Percentiles rank a stretch among this genome's conserved stretches.
Evolutionary conservation across 23 tunicate species (phyloP).

Genomic region (Phallusia fumigata): DNA sequence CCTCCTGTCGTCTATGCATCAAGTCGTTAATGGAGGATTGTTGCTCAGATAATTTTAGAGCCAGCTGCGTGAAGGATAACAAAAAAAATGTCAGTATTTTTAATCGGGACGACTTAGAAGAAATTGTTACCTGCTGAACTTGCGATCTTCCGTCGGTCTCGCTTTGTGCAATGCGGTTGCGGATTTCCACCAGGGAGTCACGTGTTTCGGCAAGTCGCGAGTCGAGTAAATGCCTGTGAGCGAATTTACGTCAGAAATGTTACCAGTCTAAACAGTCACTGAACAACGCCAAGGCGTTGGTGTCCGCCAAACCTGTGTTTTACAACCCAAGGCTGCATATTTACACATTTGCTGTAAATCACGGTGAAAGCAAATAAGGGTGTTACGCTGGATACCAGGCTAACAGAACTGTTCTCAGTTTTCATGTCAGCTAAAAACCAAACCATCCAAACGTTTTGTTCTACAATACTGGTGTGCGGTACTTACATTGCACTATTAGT

Average conservation of each 20-base stretch:
- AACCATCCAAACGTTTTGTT: too few relatives aligned
- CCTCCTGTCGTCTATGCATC: conserved; percentile 70
- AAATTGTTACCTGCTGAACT: conserved; percentile 51
- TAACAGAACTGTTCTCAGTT: too few relatives aligned
- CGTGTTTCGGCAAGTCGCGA: conserved; percentile 73
- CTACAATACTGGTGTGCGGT: too few relatives aligned
- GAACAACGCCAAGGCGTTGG: too few relatives aligned
- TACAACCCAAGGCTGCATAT: too few relatives aligned
- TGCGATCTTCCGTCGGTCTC: conserved; percentile 61
- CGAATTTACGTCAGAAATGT: background rate
- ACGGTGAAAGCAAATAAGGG: too few relatives aligned
- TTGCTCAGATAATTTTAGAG: conserved; percentile 53
- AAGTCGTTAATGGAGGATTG: conserved; percentile 63
- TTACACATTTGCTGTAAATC: too few relatives aligned
- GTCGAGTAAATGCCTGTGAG: conserved; percentile 63
- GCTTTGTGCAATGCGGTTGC: conserved; percentile 53
- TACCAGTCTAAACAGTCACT: too few relatives aligned
- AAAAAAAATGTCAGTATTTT: background rate
- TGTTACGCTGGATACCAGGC: background rate
- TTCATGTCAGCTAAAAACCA: too few relatives aligned
- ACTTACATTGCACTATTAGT: too few relatives aligned
- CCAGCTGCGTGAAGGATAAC: conserved; percentile 25
- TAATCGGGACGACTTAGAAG: background rate
- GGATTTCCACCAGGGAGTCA: conserved; percentile 56
- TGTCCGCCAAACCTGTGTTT: too few relatives aligned